Percentiles rank a stretch among this genome's conserved stretches.
Conservation (phyloP, 2,797 vertebrate genomes). For the Tadarida brasiliensis region DNA sequence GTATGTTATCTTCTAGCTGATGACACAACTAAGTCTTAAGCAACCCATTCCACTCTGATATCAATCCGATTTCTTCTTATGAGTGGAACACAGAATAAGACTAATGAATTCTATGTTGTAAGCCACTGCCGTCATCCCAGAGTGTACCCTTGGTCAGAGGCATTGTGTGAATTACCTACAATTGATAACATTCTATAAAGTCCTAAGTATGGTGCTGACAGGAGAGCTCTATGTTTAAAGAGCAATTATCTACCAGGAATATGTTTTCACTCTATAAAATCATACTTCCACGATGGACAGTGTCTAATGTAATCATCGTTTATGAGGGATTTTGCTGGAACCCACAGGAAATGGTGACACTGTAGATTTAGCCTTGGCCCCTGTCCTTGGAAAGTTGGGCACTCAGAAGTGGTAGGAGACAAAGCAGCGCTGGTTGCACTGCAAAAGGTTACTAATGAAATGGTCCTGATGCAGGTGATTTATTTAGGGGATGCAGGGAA, state of each 20-base stretch:
- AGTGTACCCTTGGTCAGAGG: not conserved
- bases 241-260: constrained; percentile 4
- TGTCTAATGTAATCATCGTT: not conserved
- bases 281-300: not conserved
- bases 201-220: not conserved
- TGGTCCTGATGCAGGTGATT: not conserved
- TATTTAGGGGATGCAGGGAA: not conserved
- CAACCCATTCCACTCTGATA: not conserved
- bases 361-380: not conserved
- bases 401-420: not conserved
- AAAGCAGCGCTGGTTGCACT: not conserved
- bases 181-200: not conserved
- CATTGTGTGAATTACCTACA: not conserved
- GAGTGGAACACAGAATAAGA: not conserved
- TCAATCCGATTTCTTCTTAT: not conserved
- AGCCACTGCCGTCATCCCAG: not conserved
- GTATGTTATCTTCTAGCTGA: not conserved
- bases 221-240: not conserved
- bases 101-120: not conserved
- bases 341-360: not conserved
- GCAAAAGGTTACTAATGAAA: not conserved
- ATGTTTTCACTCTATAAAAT: not conserved
- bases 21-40: not conserved
- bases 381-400: not conserved
- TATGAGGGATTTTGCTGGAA: not conserved